A percentile compares a stretch with the other conserved stretches of the same genome.
Conservation (phyloP, 2,888 invertebrate species). For the Hylaea fasciaria region DNA sequence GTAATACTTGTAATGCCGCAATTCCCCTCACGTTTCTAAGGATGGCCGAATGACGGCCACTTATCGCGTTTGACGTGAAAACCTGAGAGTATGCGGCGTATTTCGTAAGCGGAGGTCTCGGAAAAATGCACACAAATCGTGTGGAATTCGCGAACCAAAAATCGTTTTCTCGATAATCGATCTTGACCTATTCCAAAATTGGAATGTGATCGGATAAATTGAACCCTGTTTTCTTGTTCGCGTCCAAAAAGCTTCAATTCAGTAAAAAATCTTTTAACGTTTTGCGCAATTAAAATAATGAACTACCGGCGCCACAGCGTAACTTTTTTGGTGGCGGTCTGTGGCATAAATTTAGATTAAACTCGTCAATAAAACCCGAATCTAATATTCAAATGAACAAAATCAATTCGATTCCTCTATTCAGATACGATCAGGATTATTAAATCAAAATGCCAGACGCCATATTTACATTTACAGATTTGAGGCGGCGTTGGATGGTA, state of each 20-base stretch:
- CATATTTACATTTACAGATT: slow-evolving; percentile 77
- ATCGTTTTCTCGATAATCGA: slow-evolving; percentile 23
- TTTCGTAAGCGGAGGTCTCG: slow-evolving; percentile 32
- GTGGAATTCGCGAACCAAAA: slow-evolving; percentile 28
- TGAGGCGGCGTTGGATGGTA: slow-evolving; percentile 58
- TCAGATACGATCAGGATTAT: slow-evolving; percentile 58
- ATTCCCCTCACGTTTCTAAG: slow-evolving; percentile 38
- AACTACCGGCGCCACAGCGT: slow-evolving; percentile 33
- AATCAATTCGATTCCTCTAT: slow-evolving; percentile 55
- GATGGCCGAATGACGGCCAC: slow-evolving; percentile 34
- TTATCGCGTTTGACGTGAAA: slow-evolving; percentile 37
- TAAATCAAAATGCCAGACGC: slow-evolving; percentile 71
- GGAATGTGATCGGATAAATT: slow-evolving; percentile 15
- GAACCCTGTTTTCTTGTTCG: slow-evolving; percentile 11
- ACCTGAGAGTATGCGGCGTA: slow-evolving; percentile 38
- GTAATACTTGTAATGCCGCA: slow-evolving; percentile 39
- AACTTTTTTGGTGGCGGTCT: slow-evolving; percentile 34
- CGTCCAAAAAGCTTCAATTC: neutral
- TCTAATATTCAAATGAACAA: slow-evolving; percentile 60
- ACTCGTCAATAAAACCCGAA: slow-evolving; percentile 40
- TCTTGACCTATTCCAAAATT: slow-evolving; percentile 22
- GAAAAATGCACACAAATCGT: slow-evolving; percentile 32
- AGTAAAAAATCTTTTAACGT: neutral
- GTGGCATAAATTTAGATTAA: slow-evolving; percentile 36
- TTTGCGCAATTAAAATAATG: slow-evolving; percentile 4